Conservation (phyloP, 2,797 vertebrate species). For the Liasis olivaceus region DNA sequence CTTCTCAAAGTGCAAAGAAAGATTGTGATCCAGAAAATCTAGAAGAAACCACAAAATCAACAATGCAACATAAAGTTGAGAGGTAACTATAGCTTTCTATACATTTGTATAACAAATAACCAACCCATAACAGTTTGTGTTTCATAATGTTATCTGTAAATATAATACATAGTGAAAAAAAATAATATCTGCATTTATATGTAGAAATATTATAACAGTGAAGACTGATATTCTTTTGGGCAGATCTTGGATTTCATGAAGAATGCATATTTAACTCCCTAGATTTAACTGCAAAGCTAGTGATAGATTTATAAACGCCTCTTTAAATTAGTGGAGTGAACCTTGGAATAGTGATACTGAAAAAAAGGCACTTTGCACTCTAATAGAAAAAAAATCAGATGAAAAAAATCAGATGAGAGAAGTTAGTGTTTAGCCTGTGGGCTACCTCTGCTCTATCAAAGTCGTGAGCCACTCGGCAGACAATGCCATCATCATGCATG, state of each 20-base stretch:
- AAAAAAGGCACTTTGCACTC: background rate
- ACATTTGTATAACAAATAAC: background rate
- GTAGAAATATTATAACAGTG: background rate
- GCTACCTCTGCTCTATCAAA: background rate
- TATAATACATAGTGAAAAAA: background rate
- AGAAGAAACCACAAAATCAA: slow-evolving; percentile 1
- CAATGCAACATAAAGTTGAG: slow-evolving; percentile 47
- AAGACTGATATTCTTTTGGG: background rate
- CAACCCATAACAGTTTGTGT: background rate
- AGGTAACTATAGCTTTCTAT: slow-evolving; percentile 53
- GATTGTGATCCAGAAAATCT: slow-evolving; percentile 12
- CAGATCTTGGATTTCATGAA: background rate
- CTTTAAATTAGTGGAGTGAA: background rate
- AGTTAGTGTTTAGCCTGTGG: too few species aligned
- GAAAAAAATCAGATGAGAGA: background rate
- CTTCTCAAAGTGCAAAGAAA: background rate
- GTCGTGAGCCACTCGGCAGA: background rate
- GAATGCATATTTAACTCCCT: background rate
- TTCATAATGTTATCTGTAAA: too few species aligned
- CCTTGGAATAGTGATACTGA: background rate
- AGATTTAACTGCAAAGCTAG: background rate
- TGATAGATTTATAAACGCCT: background rate
- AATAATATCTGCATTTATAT: background rate
- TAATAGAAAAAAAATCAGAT: background rate
- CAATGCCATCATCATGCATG: background rate